phyloP scores from a whole-genome alignment of 1,140 invertebrate species.

The Globodera ellingtonae region DNA sequence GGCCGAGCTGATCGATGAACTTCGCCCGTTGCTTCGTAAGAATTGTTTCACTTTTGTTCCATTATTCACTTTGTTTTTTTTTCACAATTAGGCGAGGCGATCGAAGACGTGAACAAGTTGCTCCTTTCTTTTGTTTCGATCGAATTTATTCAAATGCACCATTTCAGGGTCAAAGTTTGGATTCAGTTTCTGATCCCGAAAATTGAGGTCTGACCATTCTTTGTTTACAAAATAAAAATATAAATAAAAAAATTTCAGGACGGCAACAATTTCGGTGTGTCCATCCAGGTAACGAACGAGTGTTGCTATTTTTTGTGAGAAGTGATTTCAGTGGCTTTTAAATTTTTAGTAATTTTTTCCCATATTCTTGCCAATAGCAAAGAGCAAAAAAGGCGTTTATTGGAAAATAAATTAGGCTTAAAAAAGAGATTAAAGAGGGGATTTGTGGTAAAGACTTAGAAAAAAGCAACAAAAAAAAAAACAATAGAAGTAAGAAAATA shows the following conservation, averaged over 20 bases:
- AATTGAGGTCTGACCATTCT: constrained; percentile 74
- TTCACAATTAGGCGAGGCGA: constrained; percentile 19
- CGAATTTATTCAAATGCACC: neutral
- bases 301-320: too few relatives aligned
- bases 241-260: constrained; percentile 73
- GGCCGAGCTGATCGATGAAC: constrained; percentile 80
- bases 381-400: neutral
- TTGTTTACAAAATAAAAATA: constrained; percentile 71
- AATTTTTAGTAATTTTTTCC: too few relatives aligned
- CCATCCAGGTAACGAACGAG: constrained; percentile 71
- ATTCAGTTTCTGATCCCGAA: constrained; percentile 97
- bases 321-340: too few relatives aligned
- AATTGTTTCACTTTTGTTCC: neutral
- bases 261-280: constrained; percentile 97
- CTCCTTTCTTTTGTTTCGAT: neutral
- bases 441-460: too few relatives aligned
- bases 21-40: constrained; percentile 89
- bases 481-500: too few relatives aligned
- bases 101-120: constrained; percentile 73
- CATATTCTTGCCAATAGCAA: too few relatives aligned
- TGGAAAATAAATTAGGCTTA: neutral
- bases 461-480: too few relatives aligned
- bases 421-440: too few relatives aligned
- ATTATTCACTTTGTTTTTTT: neutral
- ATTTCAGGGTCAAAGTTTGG: constrained; percentile 98